These are phyloP conservation scores for Pomphorhynchus laevis DNA, from an alignment of 1,140 invertebrate species.

Conservation along the genomic window DNA sequence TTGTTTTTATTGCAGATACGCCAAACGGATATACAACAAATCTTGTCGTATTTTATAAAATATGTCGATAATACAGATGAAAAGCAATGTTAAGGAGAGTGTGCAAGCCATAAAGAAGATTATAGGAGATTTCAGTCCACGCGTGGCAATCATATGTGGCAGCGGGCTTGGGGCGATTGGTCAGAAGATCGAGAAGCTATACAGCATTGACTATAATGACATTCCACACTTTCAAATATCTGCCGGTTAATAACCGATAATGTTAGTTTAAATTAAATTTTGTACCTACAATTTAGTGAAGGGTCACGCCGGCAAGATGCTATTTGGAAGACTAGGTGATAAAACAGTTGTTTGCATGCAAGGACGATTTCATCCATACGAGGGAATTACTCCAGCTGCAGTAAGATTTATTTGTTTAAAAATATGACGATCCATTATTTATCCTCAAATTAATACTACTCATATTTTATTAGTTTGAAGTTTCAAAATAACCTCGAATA, in stretches of 20 bases:
- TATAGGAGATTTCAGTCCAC: too few species aligned
- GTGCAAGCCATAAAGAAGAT: too few species aligned
- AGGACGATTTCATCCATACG: constrained; percentile 68
- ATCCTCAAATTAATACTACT: too few species aligned
- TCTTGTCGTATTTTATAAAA: too few species aligned
- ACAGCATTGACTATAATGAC: constrained; percentile 39
- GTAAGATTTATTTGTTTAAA: background rate
- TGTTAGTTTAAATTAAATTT: constrained; percentile 2
- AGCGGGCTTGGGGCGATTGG: constrained; percentile 52
- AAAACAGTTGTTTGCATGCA: constrained; percentile 63
- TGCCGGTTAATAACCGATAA: constrained; percentile 16
- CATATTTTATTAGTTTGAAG: too few species aligned
- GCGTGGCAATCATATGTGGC: constrained; percentile 70
- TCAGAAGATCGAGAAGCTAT: constrained; percentile 34
- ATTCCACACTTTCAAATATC: constrained; percentile 62
- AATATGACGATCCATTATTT: background rate
- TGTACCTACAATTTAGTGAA: constrained; percentile 28
- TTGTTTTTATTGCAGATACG: too few species aligned
- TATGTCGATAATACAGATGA: too few species aligned
- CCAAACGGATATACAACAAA: too few species aligned
- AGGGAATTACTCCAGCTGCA: constrained; percentile 39
- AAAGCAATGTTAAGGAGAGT: too few species aligned
- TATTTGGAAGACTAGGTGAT: constrained; percentile 40
- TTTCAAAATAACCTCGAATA: too few species aligned
- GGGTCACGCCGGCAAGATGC: constrained; percentile 50